Evolutionary conservation across 2,113 vertebrate genomes (phyloP), one percentile per base, ranked within the genome.

Genomic region (Clinocottus analis): DNA sequence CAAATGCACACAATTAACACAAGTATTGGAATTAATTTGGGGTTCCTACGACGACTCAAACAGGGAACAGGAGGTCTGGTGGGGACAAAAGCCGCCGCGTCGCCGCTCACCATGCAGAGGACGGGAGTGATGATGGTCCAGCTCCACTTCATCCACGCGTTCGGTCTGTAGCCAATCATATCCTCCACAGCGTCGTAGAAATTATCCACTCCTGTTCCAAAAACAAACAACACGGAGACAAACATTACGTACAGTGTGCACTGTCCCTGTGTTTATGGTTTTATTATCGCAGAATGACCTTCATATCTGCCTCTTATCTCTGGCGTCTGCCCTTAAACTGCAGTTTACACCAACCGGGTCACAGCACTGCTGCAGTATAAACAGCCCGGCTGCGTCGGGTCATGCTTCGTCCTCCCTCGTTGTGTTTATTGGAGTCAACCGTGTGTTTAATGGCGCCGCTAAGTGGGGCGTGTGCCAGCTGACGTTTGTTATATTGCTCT

Each of bases 111-210:
- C 94, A 97, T 91, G 14, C 98, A 99, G 64, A 99, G 97, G 89
- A 98, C 90, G 43, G 98, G 98, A 61, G 98, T 99, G 92, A 98
- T 94, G 74, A 97, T 74, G 88, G 95, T 95, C 98, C 98, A 99
- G 96, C 98, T 98, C 97, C 96, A 98, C 90, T 99, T 99, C 98
- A 99, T 99, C 98, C 98, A 99, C 19, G 95, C 89, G 88, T 97
- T 98, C 72, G 98, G 98, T 95, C 96, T 96, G 93, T 99, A 99
- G 93, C 98, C 98, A 80, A 99, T 98, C 98, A 99, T 99, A 86
- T 99, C 98, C 91, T 99, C 98, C 86, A 99, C 95, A 85, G 94
- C 97, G 78, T 99, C 96, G 80, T 99, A 99, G 93, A 99, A 97
- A 94, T 97, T 98, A 94, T 99, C 96, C 90, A 95, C 97, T 92